Evolutionary conservation across 2,113 vertebrate species (phyloP).

Genomic region (Tiliqua scincoides): DNA sequence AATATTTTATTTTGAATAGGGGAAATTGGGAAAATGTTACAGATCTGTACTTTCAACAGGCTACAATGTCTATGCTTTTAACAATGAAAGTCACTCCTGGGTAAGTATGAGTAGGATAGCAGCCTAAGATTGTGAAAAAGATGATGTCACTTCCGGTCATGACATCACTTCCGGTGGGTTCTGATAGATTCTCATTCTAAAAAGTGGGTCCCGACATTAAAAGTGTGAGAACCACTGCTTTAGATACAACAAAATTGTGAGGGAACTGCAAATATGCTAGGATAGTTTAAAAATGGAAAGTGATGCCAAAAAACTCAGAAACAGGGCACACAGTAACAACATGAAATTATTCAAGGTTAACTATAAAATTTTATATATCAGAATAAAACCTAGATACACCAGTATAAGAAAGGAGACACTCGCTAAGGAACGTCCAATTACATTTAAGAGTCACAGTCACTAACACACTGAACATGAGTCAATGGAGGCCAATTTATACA

Average conservation of each 20-base stretch:
- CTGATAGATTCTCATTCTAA: no score
- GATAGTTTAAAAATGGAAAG: neutral
- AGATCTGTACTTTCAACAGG: no score
- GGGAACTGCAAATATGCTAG: neutral
- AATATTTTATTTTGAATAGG: no score
- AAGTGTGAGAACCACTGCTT: no score
- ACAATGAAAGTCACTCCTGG: no score
- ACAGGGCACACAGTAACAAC: neutral
- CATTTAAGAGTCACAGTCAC: neutral
- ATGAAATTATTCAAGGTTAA: neutral
- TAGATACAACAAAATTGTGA: neutral
- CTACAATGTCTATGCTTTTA: no score
- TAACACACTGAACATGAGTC: neutral
- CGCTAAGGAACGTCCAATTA: neutral
- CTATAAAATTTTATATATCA: neutral
- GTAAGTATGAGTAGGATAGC: no score
- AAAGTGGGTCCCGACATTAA: no score
- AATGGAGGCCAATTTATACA: neutral
- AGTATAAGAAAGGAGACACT: neutral
- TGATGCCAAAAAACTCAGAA: neutral
- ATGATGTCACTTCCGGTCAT: no score
- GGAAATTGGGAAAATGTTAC: no score
- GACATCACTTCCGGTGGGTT: no score
- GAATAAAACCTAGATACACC: neutral
- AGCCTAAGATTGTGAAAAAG: no score